Base-by-base conservation (phyloP, 2,797 vertebrate genomes). In the Poecilia wingei region DNA sequence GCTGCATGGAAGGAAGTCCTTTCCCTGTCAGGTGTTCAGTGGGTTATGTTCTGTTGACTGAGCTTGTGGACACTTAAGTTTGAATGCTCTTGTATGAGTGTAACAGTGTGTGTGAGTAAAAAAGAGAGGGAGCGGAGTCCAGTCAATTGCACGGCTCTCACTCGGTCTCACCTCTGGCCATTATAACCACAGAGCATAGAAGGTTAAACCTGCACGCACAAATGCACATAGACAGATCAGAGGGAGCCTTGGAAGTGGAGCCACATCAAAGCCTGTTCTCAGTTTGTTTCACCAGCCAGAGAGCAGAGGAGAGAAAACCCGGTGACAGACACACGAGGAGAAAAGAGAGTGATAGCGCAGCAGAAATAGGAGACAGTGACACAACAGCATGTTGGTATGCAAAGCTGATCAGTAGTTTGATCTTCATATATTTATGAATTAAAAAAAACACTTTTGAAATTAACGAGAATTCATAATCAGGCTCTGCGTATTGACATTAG, bases 181-280 rank as follows among this genome's bases (percentile, higher is more conserved):
- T 89, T 84, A 89, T 86, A 86, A 76, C 82, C 64, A 16, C 82
- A 55, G 59, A 81, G 78, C 78, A 81, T 69, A 72, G 43, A 75
- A 84, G 81, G 83, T 77, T 79, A 76, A 87, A 82, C 79, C 69
- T 74, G 1, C 80, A 86, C 2, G 68, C 77, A 79, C 81, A 82
- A 77, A 81, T 36, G 20, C 78, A 84, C 82, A 78, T 31, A 79
- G 72, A 85, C 74, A 79, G 72, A 84, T 82, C 49, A 53, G 85
- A 72, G 53, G 79, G 75, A 88, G 79, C 78, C 82, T 86, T 82
- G 81, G 82, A 90, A 82, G 82, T 84, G 87, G 87, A 87, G 84
- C 74, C 86, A 89, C 85, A 88, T 93, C 90, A 93, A 90, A 93
- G 90, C 36, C 31, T 33, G 4, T 46, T 73, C 78, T 57, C 43